Base-by-base conservation (phyloP, 1,140 invertebrate species). In the Ips typographus region DNA sequence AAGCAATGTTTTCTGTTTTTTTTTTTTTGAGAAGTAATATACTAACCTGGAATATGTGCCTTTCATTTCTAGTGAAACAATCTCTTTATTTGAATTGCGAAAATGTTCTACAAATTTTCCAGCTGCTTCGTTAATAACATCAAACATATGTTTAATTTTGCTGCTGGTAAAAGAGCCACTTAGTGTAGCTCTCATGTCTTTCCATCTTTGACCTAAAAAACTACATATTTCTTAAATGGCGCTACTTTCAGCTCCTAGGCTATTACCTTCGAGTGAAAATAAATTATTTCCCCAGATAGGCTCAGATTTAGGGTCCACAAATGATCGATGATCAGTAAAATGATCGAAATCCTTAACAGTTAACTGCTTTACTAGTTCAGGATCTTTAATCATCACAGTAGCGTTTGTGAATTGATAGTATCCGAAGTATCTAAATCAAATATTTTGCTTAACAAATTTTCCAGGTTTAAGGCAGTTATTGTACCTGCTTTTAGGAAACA, bases 281-380 rank as follows among this genome's bases (percentile, higher is more conserved):
- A 88, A 67, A 73, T 83, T 85, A 5, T 81, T 81, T 8, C 80
- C 82, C 44, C 87, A 78, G 0, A 89, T 58, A 0, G 83, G 84
- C 61, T 88, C 86, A 2, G 73, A 51, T 1, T 84, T 77, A 22
- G 79, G 77, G 8, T 75, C 73, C 2, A 85, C 72, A 49, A 86
- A 81, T 2, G 1, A 22, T 39, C 77, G 73, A 65, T 83, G 80
- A 73, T 86, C 79, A 0, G 77, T 72, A 59, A 86, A 86, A 62
- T 80, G 68, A 36, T 84, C 77, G 65, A 86, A 86, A 53, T 86
- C 84, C 59, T 83, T 84, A 0, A 86, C 77, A 2, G 82, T 69
- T 2, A 87, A 73, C 40, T 79, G 78, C 70, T 84, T 85, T 0
- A 85, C 81, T 6, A 85, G 59, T 40, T 84, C 77, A 0, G 78